Conservation (phyloP, 2,888 invertebrate genomes). For the Heliconius erato region DNA sequence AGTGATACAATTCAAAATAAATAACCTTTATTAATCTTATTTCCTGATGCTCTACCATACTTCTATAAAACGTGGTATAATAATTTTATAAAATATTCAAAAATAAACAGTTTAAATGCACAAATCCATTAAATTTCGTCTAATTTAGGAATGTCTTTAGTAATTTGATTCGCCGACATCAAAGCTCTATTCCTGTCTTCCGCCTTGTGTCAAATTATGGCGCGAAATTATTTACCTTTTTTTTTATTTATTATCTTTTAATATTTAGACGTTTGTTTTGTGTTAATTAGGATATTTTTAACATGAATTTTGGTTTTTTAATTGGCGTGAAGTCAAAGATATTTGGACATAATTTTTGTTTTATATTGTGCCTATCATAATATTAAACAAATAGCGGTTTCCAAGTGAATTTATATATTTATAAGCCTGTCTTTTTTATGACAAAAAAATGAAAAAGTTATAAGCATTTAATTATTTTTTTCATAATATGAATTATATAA, state of each 20-base stretch:
- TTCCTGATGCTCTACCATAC: not conserved
- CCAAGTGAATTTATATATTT: too few species aligned
- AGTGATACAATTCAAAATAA: too few species aligned
- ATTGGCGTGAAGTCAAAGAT: not conserved
- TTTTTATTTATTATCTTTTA: conserved; percentile 31
- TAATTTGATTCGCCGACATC: conserved; percentile 80
- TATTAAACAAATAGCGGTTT: not conserved
- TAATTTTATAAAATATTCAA: conserved; percentile 23
- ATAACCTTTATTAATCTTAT: not conserved
- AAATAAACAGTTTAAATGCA: conserved; percentile 32
- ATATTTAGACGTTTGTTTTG: conserved; percentile 21
- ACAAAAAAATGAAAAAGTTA: not conserved
- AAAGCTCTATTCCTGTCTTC: conserved; percentile 69
- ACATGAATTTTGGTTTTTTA: conserved; percentile 3
- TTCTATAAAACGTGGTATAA: not conserved
- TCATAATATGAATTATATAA: too few species aligned
- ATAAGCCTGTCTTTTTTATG: too few species aligned
- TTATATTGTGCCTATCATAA: not conserved
- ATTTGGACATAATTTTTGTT: not conserved
- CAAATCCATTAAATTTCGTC: conserved; percentile 44
- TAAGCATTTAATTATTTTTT: not conserved
- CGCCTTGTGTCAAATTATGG: conserved; percentile 63
- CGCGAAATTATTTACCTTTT: conserved; percentile 58
- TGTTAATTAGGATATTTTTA: conserved; percentile 33
- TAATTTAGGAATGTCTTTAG: conserved; percentile 66